phyloP scores from a whole-genome alignment of 2,888 invertebrate genomes.

The Thera britannica region DNA sequence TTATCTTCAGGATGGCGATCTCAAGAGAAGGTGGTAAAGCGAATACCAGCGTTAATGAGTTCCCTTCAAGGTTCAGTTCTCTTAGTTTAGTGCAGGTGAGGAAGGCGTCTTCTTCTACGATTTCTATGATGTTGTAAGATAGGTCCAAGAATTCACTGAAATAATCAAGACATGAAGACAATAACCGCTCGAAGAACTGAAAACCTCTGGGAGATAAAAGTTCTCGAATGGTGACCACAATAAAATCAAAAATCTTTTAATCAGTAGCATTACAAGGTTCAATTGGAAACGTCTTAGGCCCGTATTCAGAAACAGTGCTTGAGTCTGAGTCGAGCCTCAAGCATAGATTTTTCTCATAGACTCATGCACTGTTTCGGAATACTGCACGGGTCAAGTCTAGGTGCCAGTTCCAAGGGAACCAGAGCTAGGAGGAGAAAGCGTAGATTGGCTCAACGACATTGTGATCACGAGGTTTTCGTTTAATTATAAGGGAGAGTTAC shows the following conservation, averaged over 20 bases:
- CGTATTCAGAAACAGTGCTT: too few relatives aligned
- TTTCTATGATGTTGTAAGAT: conserved; percentile 77
- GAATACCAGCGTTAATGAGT: conserved; percentile 75
- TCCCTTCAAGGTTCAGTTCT: conserved; percentile 77
- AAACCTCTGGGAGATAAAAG: not conserved
- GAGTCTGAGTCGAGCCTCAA: too few relatives aligned
- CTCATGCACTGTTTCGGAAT: too few relatives aligned
- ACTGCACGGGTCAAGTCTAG: too few relatives aligned
- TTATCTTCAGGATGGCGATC: conserved; percentile 71
- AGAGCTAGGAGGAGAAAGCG: too few relatives aligned
- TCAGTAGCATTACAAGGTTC: too few relatives aligned
- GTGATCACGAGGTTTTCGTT: too few relatives aligned
- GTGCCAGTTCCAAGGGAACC: too few relatives aligned
- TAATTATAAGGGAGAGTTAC: too few relatives aligned
- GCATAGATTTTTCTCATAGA: too few relatives aligned
- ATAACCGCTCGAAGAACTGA: not conserved
- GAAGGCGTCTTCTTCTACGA: conserved; percentile 73
- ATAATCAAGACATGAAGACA: conserved; percentile 7
- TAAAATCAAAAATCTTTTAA: not conserved
- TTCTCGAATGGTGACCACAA: not conserved
- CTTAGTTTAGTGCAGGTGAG: conserved; percentile 64
- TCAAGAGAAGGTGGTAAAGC: conserved; percentile 69
- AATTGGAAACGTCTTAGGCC: too few relatives aligned
- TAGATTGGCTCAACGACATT: too few relatives aligned
- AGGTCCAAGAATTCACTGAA: conserved; percentile 74